Base-by-base conservation (phyloP, 2,888 invertebrate genomes). In the Silvanus unidentatus region DNA sequence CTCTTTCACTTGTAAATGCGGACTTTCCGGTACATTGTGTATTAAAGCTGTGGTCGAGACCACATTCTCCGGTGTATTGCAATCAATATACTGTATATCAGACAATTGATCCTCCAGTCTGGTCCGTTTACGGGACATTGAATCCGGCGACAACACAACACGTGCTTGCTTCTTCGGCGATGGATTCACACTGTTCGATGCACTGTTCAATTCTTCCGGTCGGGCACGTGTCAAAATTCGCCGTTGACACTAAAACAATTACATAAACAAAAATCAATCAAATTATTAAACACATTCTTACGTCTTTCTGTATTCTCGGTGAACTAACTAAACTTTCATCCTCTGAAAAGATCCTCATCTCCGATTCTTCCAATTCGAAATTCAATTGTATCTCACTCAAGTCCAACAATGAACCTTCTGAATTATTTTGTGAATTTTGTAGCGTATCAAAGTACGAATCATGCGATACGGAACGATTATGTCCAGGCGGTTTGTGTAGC, bases 361-460 rank as follows among this genome's bases (percentile, higher is more conserved):
- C 90, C 1, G 88, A 76, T 66, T 91, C 90, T 61, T 91, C 90
- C 38, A 89, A 78, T 50, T 90, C 88, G 57, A 91, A 86, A 40
- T 90, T 86, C 29, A 91, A 74, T 16, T 88, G 81, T 70, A 91
- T 82, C 64, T 88, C 89, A n/a, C 88, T 88, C 41, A 91, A 74
- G 71, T 91, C 91, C 16, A 82, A 70, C 11, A 77, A 45, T 49
- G 72, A 56, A 58, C 70, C 64, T 60, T 76, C 56, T 50, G 74
- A 58, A 63, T 75, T 72, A 51, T 71, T 69, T 47, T 70, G 70
- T 6, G 72, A 72, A 44, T 71, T 84, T 77, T 73, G 82, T 76
- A 77, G 80, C 58, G 77, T 82, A 76, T 93, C 92, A 73, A 94
- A 94, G 73, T 94, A 94, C 1, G 93, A 94, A 70, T 94, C 94